Evolutionary conservation across 2,888 invertebrate genomes (phyloP).

Genomic region (Nemoura dubitans): DNA sequence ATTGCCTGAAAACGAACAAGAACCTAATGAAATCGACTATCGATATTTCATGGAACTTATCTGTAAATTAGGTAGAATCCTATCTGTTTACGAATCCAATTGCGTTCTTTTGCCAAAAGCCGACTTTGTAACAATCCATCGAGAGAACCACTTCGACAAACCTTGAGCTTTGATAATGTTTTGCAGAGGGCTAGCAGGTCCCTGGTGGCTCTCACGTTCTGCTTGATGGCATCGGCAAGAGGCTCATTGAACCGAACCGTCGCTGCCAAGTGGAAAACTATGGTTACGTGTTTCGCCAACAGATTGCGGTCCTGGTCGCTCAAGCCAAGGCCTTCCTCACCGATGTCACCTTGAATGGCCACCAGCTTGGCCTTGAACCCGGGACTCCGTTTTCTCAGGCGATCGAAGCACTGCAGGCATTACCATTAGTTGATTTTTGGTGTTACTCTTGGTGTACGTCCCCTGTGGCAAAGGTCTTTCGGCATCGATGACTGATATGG

Average conservation of each 20-base stretch:
- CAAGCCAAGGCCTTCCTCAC: conserved; percentile 52
- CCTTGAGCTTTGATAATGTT: conserved; percentile 32
- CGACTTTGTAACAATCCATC: too few relatives aligned
- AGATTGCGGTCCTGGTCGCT: conserved; percentile 57
- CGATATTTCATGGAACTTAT: too few relatives aligned
- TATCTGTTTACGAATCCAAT: too few relatives aligned
- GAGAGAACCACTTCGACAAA: too few relatives aligned
- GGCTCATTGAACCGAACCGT: conserved; percentile 69
- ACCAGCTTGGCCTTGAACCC: background rate
- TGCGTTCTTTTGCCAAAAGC: too few relatives aligned
- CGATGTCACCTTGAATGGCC: conserved; percentile 15
- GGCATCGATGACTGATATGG: too few relatives aligned
- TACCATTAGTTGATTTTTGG: too few relatives aligned
- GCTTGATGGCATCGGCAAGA: conserved; percentile 64
- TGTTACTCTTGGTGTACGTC: too few relatives aligned
- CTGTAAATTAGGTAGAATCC: too few relatives aligned
- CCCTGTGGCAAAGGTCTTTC: too few relatives aligned
- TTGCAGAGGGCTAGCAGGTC: conserved; percentile 64
- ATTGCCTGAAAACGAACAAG: background rate
- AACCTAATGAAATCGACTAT: too few relatives aligned
- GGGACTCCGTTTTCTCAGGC: background rate
- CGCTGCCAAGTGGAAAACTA: conserved; percentile 70
- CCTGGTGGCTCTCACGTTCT: conserved; percentile 67
- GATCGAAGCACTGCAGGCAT: conserved; percentile 20
- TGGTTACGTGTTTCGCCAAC: conserved; percentile 59